Evolutionary conservation across 2,113 vertebrate species (phyloP), one percentile per base, ranked within the genome.

Genomic region (Galemys pyrenaicus): DNA sequence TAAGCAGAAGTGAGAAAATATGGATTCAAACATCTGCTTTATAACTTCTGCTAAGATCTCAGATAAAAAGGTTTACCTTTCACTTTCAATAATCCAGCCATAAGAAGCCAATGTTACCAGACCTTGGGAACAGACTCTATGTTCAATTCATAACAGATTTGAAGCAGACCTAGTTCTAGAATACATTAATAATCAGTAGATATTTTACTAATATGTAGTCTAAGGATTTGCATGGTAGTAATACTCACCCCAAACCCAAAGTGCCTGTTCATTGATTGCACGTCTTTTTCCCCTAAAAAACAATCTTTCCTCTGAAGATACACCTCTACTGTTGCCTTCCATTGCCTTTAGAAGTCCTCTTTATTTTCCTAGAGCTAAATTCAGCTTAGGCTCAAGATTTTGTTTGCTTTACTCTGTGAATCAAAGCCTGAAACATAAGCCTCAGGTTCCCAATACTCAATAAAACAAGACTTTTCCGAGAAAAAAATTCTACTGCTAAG

Each of bases 331-430:
- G 10, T 78, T 92, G 30, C 15, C 35, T 9, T 85, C 62, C 62
- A 8, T 39, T 94, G n/a, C 35, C 35, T 87, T 95, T 81, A 86
- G 78, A 89, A 71, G 24, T 15, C 10, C 17, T 51, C 26, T 86
- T 77, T 64, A 22, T 86, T 89, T 78, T 89, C 60, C 70, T 10
- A 92, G 26, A 78, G 12, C 22, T 46, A 78, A 95, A 77, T 75
- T 54, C 16, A 32, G 37, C 20, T 87, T 22, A 20, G 15, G 30
- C 28, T 88, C 64, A 56, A 56, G n/a, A 81, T 20, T 67, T 12
- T 35, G 26, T 16, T 84, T 92, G 65, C 12, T 84, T 68, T 87
- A 16, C 9, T 44, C 19, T 37, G 35, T 37, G 75, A 83, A 75
- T 71, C 26, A 12, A 49, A 89, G n/a, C n/a, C 39, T 32, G 16